Base-by-base conservation (phyloP, 2,888 invertebrate species). In the Dioctria linearis region DNA sequence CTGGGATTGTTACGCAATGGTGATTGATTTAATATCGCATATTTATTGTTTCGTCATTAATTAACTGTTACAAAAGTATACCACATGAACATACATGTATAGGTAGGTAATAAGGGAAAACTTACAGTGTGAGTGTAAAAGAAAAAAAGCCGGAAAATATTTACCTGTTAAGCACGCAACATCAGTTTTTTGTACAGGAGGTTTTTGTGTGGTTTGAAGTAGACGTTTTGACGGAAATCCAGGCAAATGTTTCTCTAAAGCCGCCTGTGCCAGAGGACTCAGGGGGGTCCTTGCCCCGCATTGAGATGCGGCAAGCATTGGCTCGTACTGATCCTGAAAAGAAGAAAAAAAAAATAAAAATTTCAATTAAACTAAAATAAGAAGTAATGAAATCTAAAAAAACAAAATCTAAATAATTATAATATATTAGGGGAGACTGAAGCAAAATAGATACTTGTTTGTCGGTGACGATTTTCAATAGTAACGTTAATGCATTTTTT, bases 231-330 rank as follows among this genome's bases (percentile, higher is more conserved):
- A 82, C 80, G 87, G 86, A 80, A 88, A 84, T 83, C 87, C 87
- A 78, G 88, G 88, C 82, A 89, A 84, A 85, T 89, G 89, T 84
- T 89, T 89, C 83, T 87, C 88, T 83, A 89, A 85, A 82, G 89
- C 88, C 83, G 89, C 89, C 86, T 88, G 89, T 78, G 88, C 89
- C 80, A 88, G 86, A 84, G 87, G 88, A 85, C 89, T 89, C 83
- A 89, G 86, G 83, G 89, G 88, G 84, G 85, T 86, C 84, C 87
- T 86, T 83, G 86, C 87, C 87, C 89, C 87, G 61, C 81, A 82
- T 79, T 82, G 81, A 80, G 83, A 79, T 63, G 83, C 82, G 54
- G 82, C 78, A 76, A 83, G 81, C 83, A 83, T 83, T 82, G 83
- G 76, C 80, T 81, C 80, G 79, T 73, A 61, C 59, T 80, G 66